These are phyloP conservation scores for Anthonomus grandis DNA, from an alignment of 1,140 invertebrate genomes.

Conservation along the genomic window DNA sequence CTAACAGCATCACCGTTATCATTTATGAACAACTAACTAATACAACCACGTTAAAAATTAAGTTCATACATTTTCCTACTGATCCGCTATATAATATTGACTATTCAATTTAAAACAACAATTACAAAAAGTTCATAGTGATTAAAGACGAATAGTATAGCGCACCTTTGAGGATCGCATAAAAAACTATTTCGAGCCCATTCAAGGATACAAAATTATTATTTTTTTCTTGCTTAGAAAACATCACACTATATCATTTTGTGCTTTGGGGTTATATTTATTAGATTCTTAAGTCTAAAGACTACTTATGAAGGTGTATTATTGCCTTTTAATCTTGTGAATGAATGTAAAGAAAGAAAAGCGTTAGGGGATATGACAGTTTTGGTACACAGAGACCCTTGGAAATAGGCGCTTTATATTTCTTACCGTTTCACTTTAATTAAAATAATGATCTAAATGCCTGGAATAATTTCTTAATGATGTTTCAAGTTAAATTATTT, in stretches of 20 bases:
- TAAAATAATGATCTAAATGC: not conserved
- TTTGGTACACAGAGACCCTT: not conserved
- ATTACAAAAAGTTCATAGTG: slow-evolving; percentile 8
- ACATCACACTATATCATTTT: slow-evolving; percentile 19
- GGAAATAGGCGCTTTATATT: not conserved
- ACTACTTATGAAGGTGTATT: not conserved
- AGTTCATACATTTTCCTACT: not conserved
- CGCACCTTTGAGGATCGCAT: slow-evolving; percentile 2
- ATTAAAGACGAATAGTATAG: slow-evolving; percentile 2
- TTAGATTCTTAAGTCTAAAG: slow-evolving; percentile 6
- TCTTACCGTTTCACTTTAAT: not conserved
- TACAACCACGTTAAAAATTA: not conserved
- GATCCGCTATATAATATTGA: not conserved
- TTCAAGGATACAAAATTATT: slow-evolving; percentile 18
- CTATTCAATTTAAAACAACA: not conserved
- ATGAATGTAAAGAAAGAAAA: not conserved
- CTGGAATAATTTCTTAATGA: too few relatives aligned
- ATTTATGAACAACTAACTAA: too few relatives aligned
- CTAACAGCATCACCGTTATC: too few relatives aligned
- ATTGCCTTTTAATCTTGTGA: not conserved
- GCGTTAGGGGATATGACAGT: not conserved
- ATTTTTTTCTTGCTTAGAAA: slow-evolving; percentile 18
- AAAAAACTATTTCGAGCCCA: slow-evolving; percentile 1
- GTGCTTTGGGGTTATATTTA: slow-evolving; percentile 16
- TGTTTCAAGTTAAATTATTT: too few relatives aligned